Base-by-base conservation (phyloP, 2,113 vertebrate genomes). In the Cyanistes caeruleus region DNA sequence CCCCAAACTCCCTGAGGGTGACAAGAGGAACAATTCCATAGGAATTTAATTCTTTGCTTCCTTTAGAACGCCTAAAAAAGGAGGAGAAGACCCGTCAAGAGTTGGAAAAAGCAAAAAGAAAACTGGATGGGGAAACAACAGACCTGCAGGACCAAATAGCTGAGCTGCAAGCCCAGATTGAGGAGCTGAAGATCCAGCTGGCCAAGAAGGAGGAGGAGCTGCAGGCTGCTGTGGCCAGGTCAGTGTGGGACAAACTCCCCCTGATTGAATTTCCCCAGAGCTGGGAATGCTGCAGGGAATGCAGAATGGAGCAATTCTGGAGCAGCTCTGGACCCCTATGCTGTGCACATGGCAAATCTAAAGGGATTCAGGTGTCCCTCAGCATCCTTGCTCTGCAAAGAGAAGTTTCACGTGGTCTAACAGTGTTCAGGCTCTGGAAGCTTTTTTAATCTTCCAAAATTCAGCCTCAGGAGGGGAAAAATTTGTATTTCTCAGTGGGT, bases 61-160 rank as follows among this genome's bases (percentile, higher is more conserved):
- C 68, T 65, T 70, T 90, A 99, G 99, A 99, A 91, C 99, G 99
- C 68, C 97, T 99, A 8, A 99, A 99, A 97, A 99, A 99, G 97
- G 99, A 99, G 88, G 99, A 99, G 94, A 99, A 99, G 87, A 99
- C 99, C 0, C 98, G 99, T 0, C 99, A 99, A 80, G 99, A 99
- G 91, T 94, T 99, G 74, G 99, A 99, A 95, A 99, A 99, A 93
- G 98, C 99, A 60, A 99, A 99, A 90, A 98, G 99, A 44, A 99
- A 99, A 92, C 99, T 99, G 49, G 99, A 99, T 5, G 99, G 98
- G 2, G 99, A 99, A 95, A 99, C 98, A 1, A 99, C 99, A 2
- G 99, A 99, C 96, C 98, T 99, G 70, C 99, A 99, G 97, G 99
- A 99, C 97, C 99, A 99, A 98, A 99, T 99, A 13, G 99, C 98